phyloP scores from a whole-genome alignment of 2,797 vertebrate species.

The Pitangus sulphuratus region DNA sequence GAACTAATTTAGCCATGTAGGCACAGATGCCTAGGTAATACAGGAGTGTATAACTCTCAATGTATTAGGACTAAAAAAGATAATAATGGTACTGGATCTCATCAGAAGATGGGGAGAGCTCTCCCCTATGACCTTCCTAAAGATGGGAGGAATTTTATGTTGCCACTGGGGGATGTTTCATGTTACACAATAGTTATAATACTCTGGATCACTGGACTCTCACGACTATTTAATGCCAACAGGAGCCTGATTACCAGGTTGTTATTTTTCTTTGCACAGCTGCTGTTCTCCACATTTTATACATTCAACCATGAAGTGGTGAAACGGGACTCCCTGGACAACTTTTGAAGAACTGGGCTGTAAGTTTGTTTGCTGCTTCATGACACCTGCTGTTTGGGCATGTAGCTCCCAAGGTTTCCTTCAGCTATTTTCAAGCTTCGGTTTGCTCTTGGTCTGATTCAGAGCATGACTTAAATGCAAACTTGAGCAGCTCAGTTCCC shows the following conservation, averaged over 20 bases:
- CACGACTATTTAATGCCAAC: conserved; percentile 49
- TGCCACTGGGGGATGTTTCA: not conserved
- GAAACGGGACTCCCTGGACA: conserved; percentile 34
- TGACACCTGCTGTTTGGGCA: not conserved
- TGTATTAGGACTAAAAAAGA: not conserved
- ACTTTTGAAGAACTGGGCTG: conserved; percentile 17
- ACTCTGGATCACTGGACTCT: conserved; percentile 36
- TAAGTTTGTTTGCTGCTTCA: not conserved
- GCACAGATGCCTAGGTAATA: not conserved
- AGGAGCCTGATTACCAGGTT: conserved; percentile 56
- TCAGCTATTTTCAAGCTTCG: not conserved
- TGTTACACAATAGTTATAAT: not conserved
- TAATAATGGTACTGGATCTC: not conserved
- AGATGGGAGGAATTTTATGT: conserved; percentile 21
- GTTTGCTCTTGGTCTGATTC: not conserved
- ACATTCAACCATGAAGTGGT: not conserved
- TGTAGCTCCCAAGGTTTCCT: not conserved
- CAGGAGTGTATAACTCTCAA: not conserved
- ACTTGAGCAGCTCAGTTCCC: not conserved
- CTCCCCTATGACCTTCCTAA: conserved; percentile 20
- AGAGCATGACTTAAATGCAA: conserved; percentile 9
- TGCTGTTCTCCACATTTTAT: conserved; percentile 42
- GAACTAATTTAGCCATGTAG: not conserved
- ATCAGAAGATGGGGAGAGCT: not conserved
- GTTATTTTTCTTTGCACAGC: conserved; percentile 67